Evolutionary conservation across 1,140 invertebrate species (phyloP), one percentile per base, ranked within the genome.

Genomic region (Drosophila lowei): DNA sequence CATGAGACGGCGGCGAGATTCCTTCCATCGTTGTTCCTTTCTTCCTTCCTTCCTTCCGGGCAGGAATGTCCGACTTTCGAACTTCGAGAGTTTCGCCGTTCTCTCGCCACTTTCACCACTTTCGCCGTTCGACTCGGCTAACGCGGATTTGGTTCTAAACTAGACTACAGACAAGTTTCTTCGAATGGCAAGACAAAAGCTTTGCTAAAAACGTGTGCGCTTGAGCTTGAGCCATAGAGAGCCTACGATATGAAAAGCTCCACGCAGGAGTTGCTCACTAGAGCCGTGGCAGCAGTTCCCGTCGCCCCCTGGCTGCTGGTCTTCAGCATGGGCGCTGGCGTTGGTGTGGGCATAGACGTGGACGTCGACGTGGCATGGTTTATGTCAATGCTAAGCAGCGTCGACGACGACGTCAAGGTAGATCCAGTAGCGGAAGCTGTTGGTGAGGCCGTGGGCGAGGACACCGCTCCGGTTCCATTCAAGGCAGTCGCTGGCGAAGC

Each of bases 101-200:
- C 25, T 34, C 73, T 80, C 67, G 78, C 78, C 78, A 72, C 38
- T 13, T 9, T 49, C 8, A 11, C 15, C 44, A 18, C 38, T 47
- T 16, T 52, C 54, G 52, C 49, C 48, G 57, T 43, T 0, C 34
- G 3, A 54, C 81, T 64, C 50, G 63, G 49, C 80, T 81, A 56
- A 34, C 23, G 23, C 47, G 43, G 28, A 21, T 16, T 50, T 30
- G 70, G 77, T 84, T 80, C 57, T 70, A 41, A 62, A 23, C 72
- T 81, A 75, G 55, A 70, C 81, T 78, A 86, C 48, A 68, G 72
- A 64, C 78, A 75, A 65, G 62, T 88, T 88, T 88, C 83, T 88
- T 86, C 83, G 78, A 63, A 81, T 86, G 83, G 83, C 83, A 88
- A 88, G 83, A 88, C 50, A 79, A 53, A 34, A 60, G 43, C 58